A percentile compares a stretch with the other conserved stretches of the same genome.
Evolutionary conservation across 1,140 invertebrate species (phyloP).

Genomic region (Anoplolepis gracilipes): DNA sequence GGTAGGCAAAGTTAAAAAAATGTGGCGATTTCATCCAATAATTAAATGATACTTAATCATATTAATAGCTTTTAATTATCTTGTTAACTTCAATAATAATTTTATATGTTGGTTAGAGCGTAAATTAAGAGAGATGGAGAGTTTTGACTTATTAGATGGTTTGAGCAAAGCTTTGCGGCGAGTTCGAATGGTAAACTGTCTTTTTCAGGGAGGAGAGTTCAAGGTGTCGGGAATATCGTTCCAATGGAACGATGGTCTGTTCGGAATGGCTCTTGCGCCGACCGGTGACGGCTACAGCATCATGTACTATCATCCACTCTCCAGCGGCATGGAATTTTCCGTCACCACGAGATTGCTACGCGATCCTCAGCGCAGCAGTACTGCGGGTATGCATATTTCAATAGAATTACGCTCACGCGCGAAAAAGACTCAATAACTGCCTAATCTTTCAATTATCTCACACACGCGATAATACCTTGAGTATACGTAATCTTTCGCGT

Average conservation of each 20-base stretch:
- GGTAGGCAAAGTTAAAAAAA: slow-evolving; percentile 57
- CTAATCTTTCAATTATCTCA: not conserved
- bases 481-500: no score
- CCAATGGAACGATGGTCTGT: slow-evolving; percentile 91
- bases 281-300: slow-evolving; percentile 89
- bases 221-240: slow-evolving; percentile 91
- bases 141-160: not conserved
- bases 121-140: not conserved
- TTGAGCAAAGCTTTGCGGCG: not conserved
- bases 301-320: slow-evolving; percentile 92
- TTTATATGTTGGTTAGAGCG: not conserved
- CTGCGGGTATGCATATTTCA: slow-evolving; percentile 75
- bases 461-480: no score
- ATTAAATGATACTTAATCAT: not conserved
- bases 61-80: not conserved
- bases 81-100: not conserved
- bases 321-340: slow-evolving; percentile 90
- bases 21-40: no score
- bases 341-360: slow-evolving; percentile 89
- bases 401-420: not conserved
- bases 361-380: slow-evolving; percentile 86
- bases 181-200: not conserved
- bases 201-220: slow-evolving; percentile 87
- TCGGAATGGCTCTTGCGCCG: slow-evolving; percentile 89
- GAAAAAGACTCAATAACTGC: not conserved